These are phyloP conservation scores for Nomia melanderi DNA, from an alignment of 1,140 invertebrate species.

Conservation along the genomic window DNA sequence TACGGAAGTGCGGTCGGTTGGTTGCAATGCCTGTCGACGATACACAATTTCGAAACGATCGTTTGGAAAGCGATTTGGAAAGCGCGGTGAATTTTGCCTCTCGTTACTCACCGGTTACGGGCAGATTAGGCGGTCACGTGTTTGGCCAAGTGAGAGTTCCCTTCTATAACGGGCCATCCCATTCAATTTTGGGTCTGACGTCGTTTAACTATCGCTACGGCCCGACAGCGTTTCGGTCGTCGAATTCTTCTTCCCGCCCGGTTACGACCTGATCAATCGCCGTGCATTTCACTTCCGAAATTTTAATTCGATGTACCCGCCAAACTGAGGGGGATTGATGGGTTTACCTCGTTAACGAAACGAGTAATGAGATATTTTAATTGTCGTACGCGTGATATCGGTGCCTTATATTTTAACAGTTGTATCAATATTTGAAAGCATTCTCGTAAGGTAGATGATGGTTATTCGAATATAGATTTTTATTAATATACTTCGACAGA, in stretches of 20 bases:
- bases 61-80: constrained; percentile 5
- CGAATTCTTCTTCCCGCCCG: constrained; percentile 18
- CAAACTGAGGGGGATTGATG: too few relatives aligned
- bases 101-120: constrained; percentile 8
- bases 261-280: background rate
- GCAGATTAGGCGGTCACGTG: constrained; percentile 30
- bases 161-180: constrained; percentile 44
- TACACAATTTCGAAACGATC: constrained; percentile 12
- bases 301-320: too few relatives aligned
- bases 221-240: background rate
- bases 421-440: too few relatives aligned
- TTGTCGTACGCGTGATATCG: too few relatives aligned
- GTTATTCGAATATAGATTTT: too few relatives aligned
- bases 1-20: background rate
- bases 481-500: too few relatives aligned
- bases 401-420: too few relatives aligned
- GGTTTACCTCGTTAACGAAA: too few relatives aligned
- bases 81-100: constrained; percentile 33
- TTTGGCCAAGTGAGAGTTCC: constrained; percentile 34
- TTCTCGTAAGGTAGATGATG: too few relatives aligned
- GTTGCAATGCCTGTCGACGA: background rate
- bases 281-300: too few relatives aligned
- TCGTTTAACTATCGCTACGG: constrained; percentile 29
- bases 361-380: too few relatives aligned
- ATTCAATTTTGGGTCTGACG: constrained; percentile 25